Base-by-base conservation (phyloP, 2,888 invertebrate genomes). In the Aporophyla lueneburgensis region DNA sequence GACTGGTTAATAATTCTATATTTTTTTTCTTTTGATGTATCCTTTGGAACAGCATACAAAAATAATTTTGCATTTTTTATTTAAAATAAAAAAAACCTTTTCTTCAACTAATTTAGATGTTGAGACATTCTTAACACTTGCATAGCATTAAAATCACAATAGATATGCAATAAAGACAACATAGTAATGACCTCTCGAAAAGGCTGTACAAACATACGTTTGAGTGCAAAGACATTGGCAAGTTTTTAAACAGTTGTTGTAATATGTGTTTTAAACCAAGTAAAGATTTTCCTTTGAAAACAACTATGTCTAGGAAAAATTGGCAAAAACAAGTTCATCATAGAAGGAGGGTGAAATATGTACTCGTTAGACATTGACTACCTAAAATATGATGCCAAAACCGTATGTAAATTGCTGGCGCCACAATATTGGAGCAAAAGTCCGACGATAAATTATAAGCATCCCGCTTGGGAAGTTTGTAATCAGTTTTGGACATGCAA, bases 241-340 rank as follows among this genome's bases (percentile, higher is more conserved):
- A 77, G 46, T 84, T 76, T 66, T 76, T 66, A 63, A 75, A 70
- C 84, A 86, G 63, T 66, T 78, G 81, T 16, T 67, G 3, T 62
- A 67, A 59, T 49, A 21, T 19, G 5, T 46, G 43, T 40, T 24
- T n/a, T 46, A 56, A 79, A 74, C 59, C 21, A 67, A 72, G 43
- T 12, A 46, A 65, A 43, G 66, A 73, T 79, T 67, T 69, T 62
- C 46, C 4, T 63, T 61, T 19, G 40, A 72, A 74, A 71, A 71
- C 27, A 46, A 49, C 12, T 21, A 27, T 43, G 40, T 49, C 43
- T 63, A 2, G 33, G 2, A 69, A 63, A 79, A 66, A 67, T 24
- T 59, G 14, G 33, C 65, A 69, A 71, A 43, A 63, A 67, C 76
- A 67, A 74, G 24, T 66, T 74, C 21, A 65, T 59, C 49, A 65